Conservation (phyloP, 2,797 vertebrate genomes). For the Macroramphosus scolopax region DNA sequence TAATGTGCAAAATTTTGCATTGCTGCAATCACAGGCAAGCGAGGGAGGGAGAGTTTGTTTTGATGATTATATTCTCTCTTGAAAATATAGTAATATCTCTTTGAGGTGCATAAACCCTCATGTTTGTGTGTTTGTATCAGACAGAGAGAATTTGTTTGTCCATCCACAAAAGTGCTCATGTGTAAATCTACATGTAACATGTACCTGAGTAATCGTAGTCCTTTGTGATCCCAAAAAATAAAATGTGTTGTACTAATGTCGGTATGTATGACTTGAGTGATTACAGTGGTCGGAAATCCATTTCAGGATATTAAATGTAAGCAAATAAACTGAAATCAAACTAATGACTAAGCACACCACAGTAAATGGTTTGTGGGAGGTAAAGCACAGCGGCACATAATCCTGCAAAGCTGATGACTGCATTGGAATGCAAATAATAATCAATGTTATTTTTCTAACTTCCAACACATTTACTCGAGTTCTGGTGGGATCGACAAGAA, state of each 20-base stretch:
- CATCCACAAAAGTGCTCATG: too few species aligned
- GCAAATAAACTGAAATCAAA: conserved; percentile 1
- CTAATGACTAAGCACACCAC: background rate
- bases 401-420: too few species aligned
- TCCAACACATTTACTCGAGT: too few species aligned
- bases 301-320: background rate
- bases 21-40: conserved; percentile 38
- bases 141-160: background rate
- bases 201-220: conserved; percentile 6
- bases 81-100: conserved; percentile 57
- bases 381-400: background rate
- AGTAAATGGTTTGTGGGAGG: background rate
- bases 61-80: conserved; percentile 67
- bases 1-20: conserved; percentile 68
- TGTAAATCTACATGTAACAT: too few species aligned
- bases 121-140: background rate
- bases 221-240: background rate
- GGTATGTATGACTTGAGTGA: conserved; percentile 3
- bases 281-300: conserved; percentile 1
- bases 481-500: too few species aligned
- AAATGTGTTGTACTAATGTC: background rate
- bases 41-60: conserved; percentile 46
- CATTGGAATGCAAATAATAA: too few species aligned
- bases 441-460: too few species aligned
- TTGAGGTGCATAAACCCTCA: conserved; percentile 40